Percentiles rank a stretch among this genome's conserved stretches.
Evolutionary conservation across 2,888 invertebrate genomes (phyloP).

Genomic region (Ophion obscuratus): DNA sequence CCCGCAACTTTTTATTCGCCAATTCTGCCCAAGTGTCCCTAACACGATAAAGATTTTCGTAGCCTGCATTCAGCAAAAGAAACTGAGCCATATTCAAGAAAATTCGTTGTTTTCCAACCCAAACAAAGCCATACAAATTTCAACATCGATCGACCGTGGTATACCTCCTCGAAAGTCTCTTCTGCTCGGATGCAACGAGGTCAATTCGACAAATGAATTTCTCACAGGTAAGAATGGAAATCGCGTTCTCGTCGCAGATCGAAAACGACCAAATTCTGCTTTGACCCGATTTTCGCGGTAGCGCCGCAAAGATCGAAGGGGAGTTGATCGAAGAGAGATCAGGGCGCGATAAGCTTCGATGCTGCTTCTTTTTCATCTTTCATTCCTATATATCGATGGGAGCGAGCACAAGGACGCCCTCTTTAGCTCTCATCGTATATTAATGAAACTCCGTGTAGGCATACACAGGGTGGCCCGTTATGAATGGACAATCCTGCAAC

Average conservation of each 20-base stretch:
- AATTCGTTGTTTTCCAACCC: too few species aligned
- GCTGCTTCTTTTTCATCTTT: constrained; percentile 37
- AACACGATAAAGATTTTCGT: too few species aligned
- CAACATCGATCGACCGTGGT: too few species aligned
- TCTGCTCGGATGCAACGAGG: background rate
- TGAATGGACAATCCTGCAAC: too few species aligned
- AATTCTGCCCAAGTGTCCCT: too few species aligned
- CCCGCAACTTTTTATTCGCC: too few species aligned
- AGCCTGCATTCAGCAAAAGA: too few species aligned
- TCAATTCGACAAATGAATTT: background rate
- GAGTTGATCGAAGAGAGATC: constrained; percentile 15
- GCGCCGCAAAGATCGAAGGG: background rate
- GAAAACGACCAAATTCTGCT: background rate
- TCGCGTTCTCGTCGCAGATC: background rate
- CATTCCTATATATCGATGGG: constrained; percentile 15
- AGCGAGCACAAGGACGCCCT: constrained; percentile 57
- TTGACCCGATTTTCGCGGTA: background rate
- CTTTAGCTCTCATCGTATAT: constrained; percentile 36
- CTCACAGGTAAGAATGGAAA: background rate
- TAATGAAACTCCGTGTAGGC: constrained; percentile 47
- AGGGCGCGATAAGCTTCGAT: constrained; percentile 24
- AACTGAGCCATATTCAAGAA: too few species aligned
- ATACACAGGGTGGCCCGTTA: too few species aligned
- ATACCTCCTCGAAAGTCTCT: background rate
- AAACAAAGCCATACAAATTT: too few species aligned